Conservation (phyloP, 1,140 invertebrate genomes). For the Megalopta genalis region DNA sequence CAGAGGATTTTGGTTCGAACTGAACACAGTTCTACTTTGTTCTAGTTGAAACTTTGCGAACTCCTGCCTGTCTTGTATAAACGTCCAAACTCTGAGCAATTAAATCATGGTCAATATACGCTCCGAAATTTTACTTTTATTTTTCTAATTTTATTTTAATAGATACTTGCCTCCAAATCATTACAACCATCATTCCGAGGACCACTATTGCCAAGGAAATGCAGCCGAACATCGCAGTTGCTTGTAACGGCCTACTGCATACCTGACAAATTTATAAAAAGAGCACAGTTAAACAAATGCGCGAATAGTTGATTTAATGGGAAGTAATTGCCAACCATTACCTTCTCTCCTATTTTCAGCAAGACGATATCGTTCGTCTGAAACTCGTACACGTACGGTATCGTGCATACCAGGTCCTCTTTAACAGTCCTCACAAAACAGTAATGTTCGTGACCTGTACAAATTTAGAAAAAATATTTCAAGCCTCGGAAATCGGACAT, state of each 20-base stretch:
- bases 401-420: slow-evolving; percentile 47
- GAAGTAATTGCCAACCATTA: slow-evolving; percentile 5
- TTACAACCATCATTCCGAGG: slow-evolving; percentile 10
- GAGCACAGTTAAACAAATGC: no score
- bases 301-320: no score
- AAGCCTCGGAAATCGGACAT: no score
- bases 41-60: slow-evolving; percentile 64
- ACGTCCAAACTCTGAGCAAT: slow-evolving; percentile 27
- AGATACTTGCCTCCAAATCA: slow-evolving; percentile 54
- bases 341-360: slow-evolving; percentile 61
- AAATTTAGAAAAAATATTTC: background rate
- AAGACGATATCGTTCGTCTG: slow-evolving; percentile 53
- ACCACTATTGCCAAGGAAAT: background rate
- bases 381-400: slow-evolving; percentile 65
- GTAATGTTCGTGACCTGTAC: slow-evolving; percentile 57
- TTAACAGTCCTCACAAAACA: slow-evolving; percentile 56
- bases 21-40: slow-evolving; percentile 58
- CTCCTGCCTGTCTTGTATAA: slow-evolving; percentile 57
- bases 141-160: background rate
- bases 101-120: background rate
- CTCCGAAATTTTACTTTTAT: background rate
- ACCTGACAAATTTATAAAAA: slow-evolving; percentile 5
- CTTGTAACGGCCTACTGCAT: slow-evolving; percentile 22
- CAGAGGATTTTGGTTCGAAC: slow-evolving; percentile 62
- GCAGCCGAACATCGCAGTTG: background rate